These are phyloP conservation scores for Anguilla anguilla DNA, from an alignment of 2,797 vertebrate species.

Conservation along the genomic window DNA sequence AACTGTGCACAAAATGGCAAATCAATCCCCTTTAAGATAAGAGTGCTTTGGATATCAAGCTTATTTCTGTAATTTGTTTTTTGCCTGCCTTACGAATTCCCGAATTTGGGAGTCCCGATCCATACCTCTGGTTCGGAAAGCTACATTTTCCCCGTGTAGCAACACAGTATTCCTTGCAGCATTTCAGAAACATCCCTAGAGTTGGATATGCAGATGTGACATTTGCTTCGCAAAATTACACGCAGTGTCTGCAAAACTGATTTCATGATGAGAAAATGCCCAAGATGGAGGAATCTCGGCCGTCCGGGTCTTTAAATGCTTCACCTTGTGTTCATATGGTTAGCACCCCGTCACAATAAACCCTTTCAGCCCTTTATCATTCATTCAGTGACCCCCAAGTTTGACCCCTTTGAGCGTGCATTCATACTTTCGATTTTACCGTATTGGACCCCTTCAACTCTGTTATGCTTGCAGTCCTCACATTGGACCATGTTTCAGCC, in stretches of 20 bases:
- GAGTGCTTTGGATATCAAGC: slow-evolving; percentile 20
- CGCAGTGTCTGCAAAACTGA: not conserved
- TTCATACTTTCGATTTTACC: not conserved
- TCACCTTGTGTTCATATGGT: not conserved
- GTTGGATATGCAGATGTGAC: slow-evolving; percentile 5
- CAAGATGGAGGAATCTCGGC: not conserved
- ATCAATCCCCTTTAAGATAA: not conserved
- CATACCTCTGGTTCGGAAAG: not conserved
- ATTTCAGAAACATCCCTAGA: not conserved
- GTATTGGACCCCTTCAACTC: not conserved
- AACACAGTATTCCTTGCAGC: not conserved
- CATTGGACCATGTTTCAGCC: not conserved
- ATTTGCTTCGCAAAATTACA: slow-evolving; percentile 18
- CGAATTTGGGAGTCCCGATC: not conserved
- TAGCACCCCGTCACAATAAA: not conserved
- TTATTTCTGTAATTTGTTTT: slow-evolving; percentile 11
- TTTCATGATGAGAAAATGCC: not conserved
- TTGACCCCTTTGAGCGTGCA: not conserved
- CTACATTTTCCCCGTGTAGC: not conserved
- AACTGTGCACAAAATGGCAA: slow-evolving; percentile 18
- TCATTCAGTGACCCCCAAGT: not conserved
- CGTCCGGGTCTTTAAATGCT: not conserved
- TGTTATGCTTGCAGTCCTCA: not conserved
- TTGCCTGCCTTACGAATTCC: not conserved
- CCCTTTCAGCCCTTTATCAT: not conserved